phyloP scores from a whole-genome alignment of 2,797 vertebrate species.

The Alca torda region DNA sequence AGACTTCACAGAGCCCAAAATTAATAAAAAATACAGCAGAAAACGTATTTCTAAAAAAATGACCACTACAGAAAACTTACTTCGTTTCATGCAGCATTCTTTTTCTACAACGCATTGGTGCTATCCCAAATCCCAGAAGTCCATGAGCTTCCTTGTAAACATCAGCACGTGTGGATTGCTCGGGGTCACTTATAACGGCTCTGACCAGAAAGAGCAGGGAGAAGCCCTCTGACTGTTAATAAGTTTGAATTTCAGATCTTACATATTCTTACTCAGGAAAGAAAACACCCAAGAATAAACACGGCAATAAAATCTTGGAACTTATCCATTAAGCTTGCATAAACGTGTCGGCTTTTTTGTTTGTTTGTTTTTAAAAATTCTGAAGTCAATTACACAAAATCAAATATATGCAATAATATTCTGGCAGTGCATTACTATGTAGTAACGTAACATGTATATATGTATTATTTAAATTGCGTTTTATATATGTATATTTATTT shows the following conservation, averaged over 20 bases:
- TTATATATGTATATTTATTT: not conserved
- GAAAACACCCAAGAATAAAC: not conserved
- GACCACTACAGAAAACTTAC: conserved; percentile 57
- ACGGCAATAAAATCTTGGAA: not conserved
- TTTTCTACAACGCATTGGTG: conserved; percentile 65
- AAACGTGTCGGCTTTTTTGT: not conserved
- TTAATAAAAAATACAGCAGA: not conserved
- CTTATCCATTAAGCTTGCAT: not conserved
- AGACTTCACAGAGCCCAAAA: not conserved
- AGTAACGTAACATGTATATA: not conserved
- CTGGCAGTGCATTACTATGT: not conserved
- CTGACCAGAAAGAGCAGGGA: conserved; percentile 49
- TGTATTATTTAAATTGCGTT: not conserved
- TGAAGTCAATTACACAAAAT: not conserved
- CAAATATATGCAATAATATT: not conserved
- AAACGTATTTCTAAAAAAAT: not conserved
- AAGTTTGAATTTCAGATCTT: not conserved
- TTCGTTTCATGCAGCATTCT: conserved; percentile 79
- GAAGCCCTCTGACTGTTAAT: not conserved
- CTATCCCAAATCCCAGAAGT: conserved; percentile 22
- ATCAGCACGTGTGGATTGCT: conserved; percentile 67
- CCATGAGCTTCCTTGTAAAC: not conserved
- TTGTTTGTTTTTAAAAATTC: not conserved
- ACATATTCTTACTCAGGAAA: not conserved
- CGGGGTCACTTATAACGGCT: conserved; percentile 83